phyloP scores from a whole-genome alignment of 2,888 invertebrate species.

The Sericinus montela region DNA sequence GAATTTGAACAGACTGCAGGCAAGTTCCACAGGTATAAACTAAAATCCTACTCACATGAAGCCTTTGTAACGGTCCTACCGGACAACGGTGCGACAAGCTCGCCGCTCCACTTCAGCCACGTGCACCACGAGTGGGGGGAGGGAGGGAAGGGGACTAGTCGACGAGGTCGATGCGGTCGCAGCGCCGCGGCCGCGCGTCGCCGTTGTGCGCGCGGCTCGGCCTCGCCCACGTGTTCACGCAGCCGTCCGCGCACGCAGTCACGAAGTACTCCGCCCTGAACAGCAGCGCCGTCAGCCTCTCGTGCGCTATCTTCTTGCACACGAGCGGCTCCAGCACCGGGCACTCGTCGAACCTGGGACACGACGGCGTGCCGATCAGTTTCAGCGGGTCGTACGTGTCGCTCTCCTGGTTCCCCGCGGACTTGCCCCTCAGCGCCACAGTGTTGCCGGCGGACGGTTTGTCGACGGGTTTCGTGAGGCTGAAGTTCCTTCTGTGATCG shows the following conservation, averaged over 20 bases:
- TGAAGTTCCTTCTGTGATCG: constrained; percentile 87
- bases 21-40: constrained; percentile 1
- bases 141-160: constrained; percentile 40
- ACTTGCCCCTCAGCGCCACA: constrained; percentile 59
- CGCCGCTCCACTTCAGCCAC: constrained; percentile 8
- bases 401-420: constrained; percentile 48
- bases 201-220: constrained; percentile 71
- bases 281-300: constrained; percentile 95
- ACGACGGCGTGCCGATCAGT: constrained; percentile 94
- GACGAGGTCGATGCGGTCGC: constrained; percentile 46
- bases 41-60: neutral
- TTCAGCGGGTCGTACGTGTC: constrained; percentile 84
- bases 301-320: constrained; percentile 98
- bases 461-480: constrained; percentile 79
- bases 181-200: constrained; percentile 29
- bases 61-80: neutral
- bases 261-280: constrained; percentile 97
- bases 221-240: constrained; percentile 98
- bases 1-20: constrained; percentile 4
- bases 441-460: constrained; percentile 48
- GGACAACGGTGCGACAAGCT: neutral
- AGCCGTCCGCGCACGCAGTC: constrained; percentile 98
- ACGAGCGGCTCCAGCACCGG: constrained; percentile 98
- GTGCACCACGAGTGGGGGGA: too few relatives aligned
- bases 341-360: constrained; percentile 97